Percentiles rank a stretch among this genome's conserved stretches.
These are phyloP conservation scores for Brotogeris chrysoptera DNA, from an alignment of 2,797 vertebrate genomes.

Conservation along the genomic window DNA sequence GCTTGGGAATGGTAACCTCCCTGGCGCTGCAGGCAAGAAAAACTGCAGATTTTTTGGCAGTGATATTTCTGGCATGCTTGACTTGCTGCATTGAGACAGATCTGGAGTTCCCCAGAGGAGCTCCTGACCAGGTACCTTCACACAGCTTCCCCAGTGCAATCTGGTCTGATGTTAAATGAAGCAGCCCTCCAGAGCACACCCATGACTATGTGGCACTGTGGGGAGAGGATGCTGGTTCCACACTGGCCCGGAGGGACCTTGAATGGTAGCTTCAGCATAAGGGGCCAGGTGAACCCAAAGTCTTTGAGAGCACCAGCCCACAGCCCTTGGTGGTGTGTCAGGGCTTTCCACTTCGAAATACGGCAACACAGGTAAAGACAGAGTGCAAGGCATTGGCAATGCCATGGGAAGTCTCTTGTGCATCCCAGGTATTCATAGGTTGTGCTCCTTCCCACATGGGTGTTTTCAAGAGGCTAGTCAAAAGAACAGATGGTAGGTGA, in stretches of 20 bases:
- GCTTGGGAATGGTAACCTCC: not conserved
- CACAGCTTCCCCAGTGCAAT: not conserved
- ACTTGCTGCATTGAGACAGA: not conserved
- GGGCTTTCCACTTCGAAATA: not conserved
- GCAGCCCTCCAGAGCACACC: not conserved
- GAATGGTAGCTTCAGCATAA: not conserved
- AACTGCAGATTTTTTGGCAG: not conserved
- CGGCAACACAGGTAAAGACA: not conserved
- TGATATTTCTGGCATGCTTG: not conserved
- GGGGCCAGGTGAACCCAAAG: not conserved
- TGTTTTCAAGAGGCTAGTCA: not conserved
- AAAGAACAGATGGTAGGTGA: not conserved
- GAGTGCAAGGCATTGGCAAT: not conserved
- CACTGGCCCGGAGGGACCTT: rapidly evolving
- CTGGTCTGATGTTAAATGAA: rapidly evolving
- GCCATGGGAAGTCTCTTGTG: not conserved
- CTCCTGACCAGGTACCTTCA: not conserved
- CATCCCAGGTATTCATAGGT: not conserved
- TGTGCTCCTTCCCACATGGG: not conserved
- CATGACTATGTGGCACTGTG: rapidly evolving
- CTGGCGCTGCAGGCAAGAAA: not conserved
- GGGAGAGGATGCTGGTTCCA: not conserved
- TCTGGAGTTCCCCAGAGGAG: not conserved
- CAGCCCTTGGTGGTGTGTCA: not conserved
- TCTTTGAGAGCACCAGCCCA: not conserved